phyloP scores from a whole-genome alignment of 2,888 invertebrate genomes.

The Drosophila pseudotalamancana region DNA sequence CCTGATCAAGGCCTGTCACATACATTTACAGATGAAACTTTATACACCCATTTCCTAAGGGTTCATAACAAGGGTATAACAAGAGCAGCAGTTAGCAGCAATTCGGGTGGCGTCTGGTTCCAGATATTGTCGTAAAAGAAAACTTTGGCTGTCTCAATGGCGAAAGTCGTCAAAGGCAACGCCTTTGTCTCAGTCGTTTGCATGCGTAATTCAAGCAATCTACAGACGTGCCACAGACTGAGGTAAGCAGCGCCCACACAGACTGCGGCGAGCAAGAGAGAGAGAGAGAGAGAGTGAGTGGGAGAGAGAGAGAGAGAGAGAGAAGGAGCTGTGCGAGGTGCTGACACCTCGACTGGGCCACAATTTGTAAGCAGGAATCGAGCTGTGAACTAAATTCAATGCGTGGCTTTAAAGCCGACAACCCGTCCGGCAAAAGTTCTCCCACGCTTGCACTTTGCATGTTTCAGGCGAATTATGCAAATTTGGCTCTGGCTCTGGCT shows the following conservation, averaged over 20 bases:
- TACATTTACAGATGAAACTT: no score
- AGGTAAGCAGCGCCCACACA: conserved; percentile 23
- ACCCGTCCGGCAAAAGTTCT: neutral
- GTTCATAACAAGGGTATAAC: neutral
- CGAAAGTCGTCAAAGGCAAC: conserved; percentile 64
- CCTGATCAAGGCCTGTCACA: no score
- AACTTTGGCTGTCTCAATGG: conserved; percentile 75
- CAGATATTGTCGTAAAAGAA: conserved; percentile 33
- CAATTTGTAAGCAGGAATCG: conserved; percentile 64
- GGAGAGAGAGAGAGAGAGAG: no score
- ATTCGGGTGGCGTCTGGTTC: conserved; percentile 12
- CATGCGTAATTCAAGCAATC: conserved; percentile 62
- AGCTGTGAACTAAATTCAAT: conserved; percentile 53
- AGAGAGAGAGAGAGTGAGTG: no score
- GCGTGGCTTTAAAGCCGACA: conserved; percentile 33
- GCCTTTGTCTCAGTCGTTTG: conserved; percentile 42
- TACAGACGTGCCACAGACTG: conserved; percentile 57
- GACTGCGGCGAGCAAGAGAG: no score
- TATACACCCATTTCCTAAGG: no score
- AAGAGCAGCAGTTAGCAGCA: conserved; percentile 1
- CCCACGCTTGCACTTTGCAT: conserved; percentile 13
- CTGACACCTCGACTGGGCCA: conserved; percentile 46
- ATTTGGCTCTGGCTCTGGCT: no score
- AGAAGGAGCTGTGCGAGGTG: conserved; percentile 26
- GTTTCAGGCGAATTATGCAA: conserved; percentile 67